Base-by-base conservation (phyloP, 1,140 invertebrate species). In the Scaptomyza hsui region DNA sequence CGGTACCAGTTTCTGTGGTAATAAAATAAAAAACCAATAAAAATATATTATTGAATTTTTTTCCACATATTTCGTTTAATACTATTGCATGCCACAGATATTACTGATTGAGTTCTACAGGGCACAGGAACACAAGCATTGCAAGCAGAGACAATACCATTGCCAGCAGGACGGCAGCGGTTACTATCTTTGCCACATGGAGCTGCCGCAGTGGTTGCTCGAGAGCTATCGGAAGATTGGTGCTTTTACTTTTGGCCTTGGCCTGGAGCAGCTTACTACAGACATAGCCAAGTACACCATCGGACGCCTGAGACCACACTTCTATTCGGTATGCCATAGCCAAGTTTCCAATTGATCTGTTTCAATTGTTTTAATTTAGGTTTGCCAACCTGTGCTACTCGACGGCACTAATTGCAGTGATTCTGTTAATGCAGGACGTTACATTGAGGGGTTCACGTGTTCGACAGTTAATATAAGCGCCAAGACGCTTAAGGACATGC, bases 261-360 rank as follows among this genome's bases (percentile, higher is more conserved):
- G 94, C 1, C 94, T 95, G 39, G 96, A 95, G 41, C 95, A 97
- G 91, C 91, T 97, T 3, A 94, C 95, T 1, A 98, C 97, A 1
- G 97, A 98, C 78, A 94, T 98, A 75, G 96, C 95, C 16, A 99
- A 99, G 92, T 98, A 98, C 83, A 95, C 95, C 0, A 95, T 99
- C 57, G 98, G 98, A 26, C 93, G 98, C 57, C 92, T 99, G 45
- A 92, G 98, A 60, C 98, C 98, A 1, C 97, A 99, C 92, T 99
- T 99, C 92, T 94, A 97, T 76, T 93, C 93, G 57, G 93, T 93
- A 76, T 93, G 92, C 39, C 32, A 10, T 13, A 19, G 6, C 3
- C 12, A 10, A 37, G 21, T 60, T 13, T 39, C 7, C 9, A 1
- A 9, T 32, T 13, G 41, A 3, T 0, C 0, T 59, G 52, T 52